Evolutionary conservation across 2,888 invertebrate genomes (phyloP), one percentile per base, ranked within the genome.

Genomic region (Melanchra persicariae): DNA sequence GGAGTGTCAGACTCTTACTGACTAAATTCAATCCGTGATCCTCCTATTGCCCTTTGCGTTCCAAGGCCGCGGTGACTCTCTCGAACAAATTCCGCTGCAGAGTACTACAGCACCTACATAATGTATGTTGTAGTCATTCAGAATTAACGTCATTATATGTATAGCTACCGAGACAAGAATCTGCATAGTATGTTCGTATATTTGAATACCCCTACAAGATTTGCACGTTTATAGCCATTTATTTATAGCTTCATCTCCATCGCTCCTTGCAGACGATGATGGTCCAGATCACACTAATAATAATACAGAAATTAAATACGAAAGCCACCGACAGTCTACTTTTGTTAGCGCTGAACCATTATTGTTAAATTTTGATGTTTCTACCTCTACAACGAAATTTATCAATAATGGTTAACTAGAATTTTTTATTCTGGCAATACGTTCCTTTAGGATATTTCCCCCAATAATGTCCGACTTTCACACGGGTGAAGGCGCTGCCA

Each of bases 191-290:
- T 26, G 24, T 43, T 8, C n/a, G 43, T 26, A 40, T 43, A 58
- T 52, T 61, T 61, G 45, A 75, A 45, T 12, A 26, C 22, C 1
- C 24, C n/a, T 24, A 26, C 45, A 34, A 45, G 37, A 63, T 45
- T 63, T 70, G 26, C 51, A 43, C 45, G 19, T 70, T 52, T 43
- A 45, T 45, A 30, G 30, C 30, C 19, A 24, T 77, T 54, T 67
- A 66, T 49, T 74, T 49, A 59, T 59, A 63, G 62, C 70, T 55
- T 40, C n/a, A 57, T 64, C 61, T 59, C 12, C 57, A 75, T 67
- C 45, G 54, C n/a, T 40, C 22, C 30, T 47, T 9, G 40, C 2
- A 40, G 15, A 19, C 58, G 15, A 54, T 61, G 59, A 24, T 30
- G 6, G 24, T 26, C 26, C 17, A 52, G 17, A 52, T 26, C 26